Conservation (phyloP, 2,888 invertebrate species). For the Netelia inedita region DNA sequence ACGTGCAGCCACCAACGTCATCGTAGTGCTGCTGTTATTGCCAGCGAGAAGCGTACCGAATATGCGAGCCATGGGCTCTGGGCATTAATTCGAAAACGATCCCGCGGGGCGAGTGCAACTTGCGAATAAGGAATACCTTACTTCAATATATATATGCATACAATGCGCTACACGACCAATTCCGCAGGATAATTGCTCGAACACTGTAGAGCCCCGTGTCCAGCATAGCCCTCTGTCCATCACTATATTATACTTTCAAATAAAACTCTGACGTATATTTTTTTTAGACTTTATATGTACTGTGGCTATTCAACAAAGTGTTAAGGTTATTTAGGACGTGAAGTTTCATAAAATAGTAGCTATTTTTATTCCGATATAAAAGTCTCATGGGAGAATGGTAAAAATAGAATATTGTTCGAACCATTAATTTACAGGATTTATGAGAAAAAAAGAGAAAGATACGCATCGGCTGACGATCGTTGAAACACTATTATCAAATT, state of each 20-base stretch:
- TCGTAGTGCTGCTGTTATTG: slow-evolving; percentile 3
- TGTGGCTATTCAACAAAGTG: no score
- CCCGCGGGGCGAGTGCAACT: slow-evolving; percentile 69
- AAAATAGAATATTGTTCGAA: no score
- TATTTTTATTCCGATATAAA: no score
- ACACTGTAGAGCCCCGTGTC: slow-evolving; percentile 42
- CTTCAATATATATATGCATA: slow-evolving; percentile 57
- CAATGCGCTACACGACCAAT: background rate
- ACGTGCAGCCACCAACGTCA: background rate
- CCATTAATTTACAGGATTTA: no score
- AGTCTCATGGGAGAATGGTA: no score
- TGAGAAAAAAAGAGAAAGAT: no score
- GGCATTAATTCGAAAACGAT: slow-evolving; percentile 78
- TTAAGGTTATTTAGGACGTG: no score
- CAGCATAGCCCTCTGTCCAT: background rate
- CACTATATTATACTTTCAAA: slow-evolving; percentile 2
- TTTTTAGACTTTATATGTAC: no score
- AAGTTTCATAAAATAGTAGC: no score
- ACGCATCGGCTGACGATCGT: no score
- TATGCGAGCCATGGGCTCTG: slow-evolving; percentile 74
- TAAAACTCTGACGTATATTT: background rate
- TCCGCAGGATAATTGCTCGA: slow-evolving; percentile 57
- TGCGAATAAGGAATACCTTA: slow-evolving; percentile 75
- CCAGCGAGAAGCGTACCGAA: slow-evolving; percentile 49
- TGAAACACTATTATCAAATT: no score